phyloP scores from a whole-genome alignment of 2,888 invertebrate species.

The Sylvicola cinctus region DNA sequence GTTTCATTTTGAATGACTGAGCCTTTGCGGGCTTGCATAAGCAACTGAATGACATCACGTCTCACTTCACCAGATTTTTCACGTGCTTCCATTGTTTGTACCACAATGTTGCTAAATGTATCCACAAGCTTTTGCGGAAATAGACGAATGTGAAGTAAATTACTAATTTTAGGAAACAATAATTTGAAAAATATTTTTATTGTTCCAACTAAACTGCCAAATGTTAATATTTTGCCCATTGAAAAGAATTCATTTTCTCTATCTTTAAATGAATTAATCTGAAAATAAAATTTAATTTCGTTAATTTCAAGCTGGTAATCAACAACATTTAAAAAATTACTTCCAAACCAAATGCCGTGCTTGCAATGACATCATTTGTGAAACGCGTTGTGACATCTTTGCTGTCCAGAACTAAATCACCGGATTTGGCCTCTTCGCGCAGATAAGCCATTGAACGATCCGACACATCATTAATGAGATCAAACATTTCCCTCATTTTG shows the following conservation, averaged over 20 bases:
- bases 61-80: background rate
- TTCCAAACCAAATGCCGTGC: constrained; percentile 27
- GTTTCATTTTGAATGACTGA: constrained; percentile 4
- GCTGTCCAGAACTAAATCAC: background rate
- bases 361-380: constrained; percentile 20
- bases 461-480: constrained; percentile 18
- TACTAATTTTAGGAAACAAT: constrained; percentile 7
- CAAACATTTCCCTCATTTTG: constrained; percentile 27
- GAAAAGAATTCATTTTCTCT: constrained; percentile 27
- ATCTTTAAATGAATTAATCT: constrained; percentile 27
- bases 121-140: no score
- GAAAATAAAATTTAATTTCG: no score
- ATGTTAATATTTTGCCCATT: constrained; percentile 20
- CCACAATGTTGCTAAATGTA: constrained; percentile 8
- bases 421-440: background rate
- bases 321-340: no score
- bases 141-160: no score
- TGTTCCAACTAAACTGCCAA: background rate
- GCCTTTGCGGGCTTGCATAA: constrained; percentile 7
- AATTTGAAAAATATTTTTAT: background rate
- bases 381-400: constrained; percentile 5
- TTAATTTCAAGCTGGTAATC: no score
- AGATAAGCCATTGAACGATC: constrained; percentile 7
- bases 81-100: background rate
- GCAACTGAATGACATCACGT: background rate